phyloP scores from a whole-genome alignment of 2,797 vertebrate genomes.

The Coranthus polyacanthus region DNA sequence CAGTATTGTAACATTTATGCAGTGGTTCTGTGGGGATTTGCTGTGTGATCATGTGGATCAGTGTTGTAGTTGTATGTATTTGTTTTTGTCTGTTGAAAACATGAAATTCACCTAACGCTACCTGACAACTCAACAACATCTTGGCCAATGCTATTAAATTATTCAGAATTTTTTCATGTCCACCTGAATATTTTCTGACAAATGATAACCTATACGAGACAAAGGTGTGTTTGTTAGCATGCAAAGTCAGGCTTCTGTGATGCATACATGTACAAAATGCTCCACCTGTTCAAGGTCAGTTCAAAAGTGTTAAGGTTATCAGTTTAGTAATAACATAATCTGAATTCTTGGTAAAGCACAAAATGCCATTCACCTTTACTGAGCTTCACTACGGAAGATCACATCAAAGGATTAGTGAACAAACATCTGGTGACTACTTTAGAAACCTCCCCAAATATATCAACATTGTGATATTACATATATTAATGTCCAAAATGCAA shows the following conservation, averaged over 20 bases:
- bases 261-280: conserved; percentile 7
- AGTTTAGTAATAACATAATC: conserved; percentile 59
- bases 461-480: background rate
- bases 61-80: conserved; percentile 9
- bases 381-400: conserved; percentile 35
- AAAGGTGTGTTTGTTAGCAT: conserved; percentile 6
- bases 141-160: conserved; percentile 19
- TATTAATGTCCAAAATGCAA: background rate
- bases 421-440: conserved; percentile 69
- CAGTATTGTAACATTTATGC: too few species aligned
- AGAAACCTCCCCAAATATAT: conserved; percentile 22
- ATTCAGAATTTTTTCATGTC: conserved; percentile 25
- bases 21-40: too few species aligned
- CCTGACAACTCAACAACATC: conserved; percentile 19
- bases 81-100: conserved; percentile 16
- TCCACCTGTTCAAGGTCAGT: conserved; percentile 29
- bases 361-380: conserved; percentile 35
- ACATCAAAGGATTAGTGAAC: conserved; percentile 59
- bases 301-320: conserved; percentile 43
- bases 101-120: conserved; percentile 6
- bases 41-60: too few species aligned
- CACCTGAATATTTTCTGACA: conserved; percentile 21
- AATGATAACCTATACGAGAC: background rate
- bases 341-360: conserved; percentile 56
- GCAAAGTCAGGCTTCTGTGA: background rate